phyloP scores from a whole-genome alignment of 2,797 vertebrate genomes.

The Chaetodon trifasciatus region DNA sequence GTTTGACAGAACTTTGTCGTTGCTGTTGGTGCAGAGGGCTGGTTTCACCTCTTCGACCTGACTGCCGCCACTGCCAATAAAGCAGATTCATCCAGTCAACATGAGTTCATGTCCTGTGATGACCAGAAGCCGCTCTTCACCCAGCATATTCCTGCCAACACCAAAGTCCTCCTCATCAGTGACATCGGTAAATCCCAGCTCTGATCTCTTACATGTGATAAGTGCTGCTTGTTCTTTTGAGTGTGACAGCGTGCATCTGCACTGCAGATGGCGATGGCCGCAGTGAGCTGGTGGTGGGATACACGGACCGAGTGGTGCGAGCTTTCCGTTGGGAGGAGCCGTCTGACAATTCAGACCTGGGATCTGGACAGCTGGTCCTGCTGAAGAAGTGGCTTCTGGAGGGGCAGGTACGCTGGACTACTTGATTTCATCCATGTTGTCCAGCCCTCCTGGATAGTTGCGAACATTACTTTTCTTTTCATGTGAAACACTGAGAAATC shows the following conservation, averaged over 20 bases:
- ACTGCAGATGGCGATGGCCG: slow-evolving; percentile 93
- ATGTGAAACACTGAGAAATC: background rate
- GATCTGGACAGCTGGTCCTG: slow-evolving; percentile 91
- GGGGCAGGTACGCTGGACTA: slow-evolving; percentile 89
- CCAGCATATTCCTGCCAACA: slow-evolving; percentile 98
- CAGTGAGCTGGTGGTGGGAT: slow-evolving; percentile 94
- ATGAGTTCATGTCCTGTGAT: slow-evolving; percentile 85
- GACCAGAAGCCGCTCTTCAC: slow-evolving; percentile 93
- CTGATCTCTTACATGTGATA: background rate
- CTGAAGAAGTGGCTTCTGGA: slow-evolving; percentile 98
- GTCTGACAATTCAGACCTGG: slow-evolving; percentile 84
- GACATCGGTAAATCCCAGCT: slow-evolving; percentile 89
- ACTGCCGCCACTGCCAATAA: slow-evolving; percentile 82
- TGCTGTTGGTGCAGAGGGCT: slow-evolving; percentile 95
- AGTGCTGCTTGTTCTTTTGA: background rate
- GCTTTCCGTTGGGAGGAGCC: slow-evolving; percentile 97
- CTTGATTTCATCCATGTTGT: too few species aligned
- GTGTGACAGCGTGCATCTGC: slow-evolving; percentile 2
- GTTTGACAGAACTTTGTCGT: slow-evolving; percentile 92
- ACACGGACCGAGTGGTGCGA: slow-evolving; percentile 97
- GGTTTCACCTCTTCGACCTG: slow-evolving; percentile 97
- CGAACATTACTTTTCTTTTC: background rate
- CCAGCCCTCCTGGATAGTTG: background rate
- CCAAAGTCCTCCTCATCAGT: slow-evolving; percentile 96
- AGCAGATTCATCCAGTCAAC: slow-evolving; percentile 89